These are phyloP conservation scores for Orbicella faveolata DNA, from an alignment of 64 coral and sea anemone species.

Conservation along the genomic window DNA sequence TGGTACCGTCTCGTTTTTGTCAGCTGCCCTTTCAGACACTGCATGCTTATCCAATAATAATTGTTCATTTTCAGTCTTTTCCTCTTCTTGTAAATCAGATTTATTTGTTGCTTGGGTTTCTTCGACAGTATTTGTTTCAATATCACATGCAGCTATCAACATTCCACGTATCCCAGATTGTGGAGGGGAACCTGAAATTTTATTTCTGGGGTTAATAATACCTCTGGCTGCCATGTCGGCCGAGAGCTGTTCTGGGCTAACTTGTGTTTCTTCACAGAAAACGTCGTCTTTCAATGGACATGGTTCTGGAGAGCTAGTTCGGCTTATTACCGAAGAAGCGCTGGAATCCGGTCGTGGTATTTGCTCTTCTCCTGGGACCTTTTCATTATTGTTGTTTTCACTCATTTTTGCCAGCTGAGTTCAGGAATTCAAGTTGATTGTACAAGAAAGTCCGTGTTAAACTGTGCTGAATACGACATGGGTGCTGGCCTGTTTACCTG, in stretches of 20 bases:
- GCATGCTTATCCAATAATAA: background rate
- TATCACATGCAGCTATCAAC: conserved; percentile 6
- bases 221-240: conserved; percentile 48
- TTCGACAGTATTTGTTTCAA: background rate
- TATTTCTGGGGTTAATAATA: background rate
- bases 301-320: conserved; percentile 42
- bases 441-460: background rate
- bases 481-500: background rate
- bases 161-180: conserved; percentile 34
- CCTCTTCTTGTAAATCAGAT: no score
- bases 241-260: conserved; percentile 30
- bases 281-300: background rate
- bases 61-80: background rate
- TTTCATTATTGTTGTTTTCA: background rate
- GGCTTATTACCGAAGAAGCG: conserved; percentile 29
- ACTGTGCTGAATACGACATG: background rate
- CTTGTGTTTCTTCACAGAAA: background rate
- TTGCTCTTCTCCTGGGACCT: background rate
- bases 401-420: conserved; percentile 16
- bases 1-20: background rate
- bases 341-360: background rate
- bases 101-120: background rate
- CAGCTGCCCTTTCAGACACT: background rate
- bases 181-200: background rate
- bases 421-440: background rate